Evolutionary conservation across 2,797 vertebrate genomes (phyloP), one percentile per base, ranked within the genome.

Genomic region (Chloroceryle inda): DNA sequence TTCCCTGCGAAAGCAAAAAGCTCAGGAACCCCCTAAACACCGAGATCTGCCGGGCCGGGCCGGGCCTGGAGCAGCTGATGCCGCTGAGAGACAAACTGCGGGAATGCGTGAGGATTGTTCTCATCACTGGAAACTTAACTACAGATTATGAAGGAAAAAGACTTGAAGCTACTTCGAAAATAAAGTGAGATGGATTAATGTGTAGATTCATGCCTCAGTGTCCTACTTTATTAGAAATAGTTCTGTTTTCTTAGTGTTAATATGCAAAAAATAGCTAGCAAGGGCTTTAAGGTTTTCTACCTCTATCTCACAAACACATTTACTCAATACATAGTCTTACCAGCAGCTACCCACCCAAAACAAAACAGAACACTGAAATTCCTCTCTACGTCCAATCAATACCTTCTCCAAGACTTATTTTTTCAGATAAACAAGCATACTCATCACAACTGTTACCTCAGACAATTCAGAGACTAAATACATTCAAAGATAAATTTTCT

Each of bases 51-150:
- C 14, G 14, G 40, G 40, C 14, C 40, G 40, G 40, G 40, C 40
- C 40, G 14, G 14, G 40, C 40, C 40, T 40, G 40, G 13, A 40
- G 40, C 40, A 40, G 40, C 40, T 40, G 40, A 40, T 40, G 40
- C 13, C 40, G 40, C 14, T 15, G 40, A 15, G 40, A 44, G 47
- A 61, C 53, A 3, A 23, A 47, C 21, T 2, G 1, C 14, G 61
- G 18, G 23, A 73, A 26, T 0, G 0, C 0, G 0, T 2, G 9
- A 68, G 13, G 3, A 12, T 1, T 20, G 74, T 20, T 42, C 8
- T 62, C 5, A 5, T n/a, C 3, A 3, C 14, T 26, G 53, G 31
- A 87, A 49, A 45, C 18, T 50, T 20, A 1, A 37, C 21, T 35
- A 27, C 8, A 45, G 5, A 17, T 68, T 40, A 38, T 2, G 3